These are phyloP conservation scores for Caenorhabditis elegans DNA, from an alignment of 1,140 invertebrate species.

Conservation along the genomic window WBcel235 BX284602.5:14640501-14641000, in stretches of 20 bases:
- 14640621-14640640: neutral
- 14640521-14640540: no score
- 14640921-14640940: conserved; percentile 39
- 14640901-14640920: conserved; percentile 44
- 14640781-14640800: conserved; percentile 38
- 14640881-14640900: conserved; percentile 45
- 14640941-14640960: conserved; percentile 49
- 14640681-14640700: conserved; percentile 38
- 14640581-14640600: no score
- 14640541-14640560: no score
- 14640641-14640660: conserved; percentile 20
- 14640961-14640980: conserved; percentile 37
- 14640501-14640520: no score
- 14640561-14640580: no score
- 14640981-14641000: neutral
- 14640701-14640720: conserved; percentile 41
- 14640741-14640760: neutral
- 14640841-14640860: conserved; percentile 42
- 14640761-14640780: conserved; percentile 41
- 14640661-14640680: conserved; percentile 10
- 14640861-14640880: conserved; percentile 44
- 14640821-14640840: conserved; percentile 37
- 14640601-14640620: neutral
- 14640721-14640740: neutral
- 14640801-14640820: conserved; percentile 45